Conservation (phyloP, 2,797 vertebrate genomes). For the Hybognathus amarus region DNA sequence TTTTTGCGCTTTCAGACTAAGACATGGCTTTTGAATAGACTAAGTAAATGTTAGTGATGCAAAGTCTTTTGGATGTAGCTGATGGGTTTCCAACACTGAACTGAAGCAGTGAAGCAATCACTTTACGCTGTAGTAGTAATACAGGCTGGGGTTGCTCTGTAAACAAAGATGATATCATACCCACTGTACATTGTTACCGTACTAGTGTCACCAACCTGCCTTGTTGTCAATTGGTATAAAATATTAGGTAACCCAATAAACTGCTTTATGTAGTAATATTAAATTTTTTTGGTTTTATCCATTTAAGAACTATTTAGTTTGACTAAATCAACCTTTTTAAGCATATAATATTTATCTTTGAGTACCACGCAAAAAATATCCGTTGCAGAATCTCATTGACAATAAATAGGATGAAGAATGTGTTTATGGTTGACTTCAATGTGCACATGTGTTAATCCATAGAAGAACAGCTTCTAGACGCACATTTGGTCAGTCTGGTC, state of each 20-base stretch:
- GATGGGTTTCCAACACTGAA: background rate
- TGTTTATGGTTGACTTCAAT: background rate
- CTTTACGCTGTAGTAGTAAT: conserved; percentile 38
- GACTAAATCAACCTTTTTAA: background rate
- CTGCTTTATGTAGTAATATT: background rate
- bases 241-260: background rate
- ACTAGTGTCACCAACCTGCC: background rate
- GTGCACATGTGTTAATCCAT: conserved; percentile 56
- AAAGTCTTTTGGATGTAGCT: conserved; percentile 42
- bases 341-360: background rate
- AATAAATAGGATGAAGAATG: background rate
- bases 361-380: background rate
- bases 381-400: background rate
- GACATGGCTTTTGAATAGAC: conserved; percentile 47
- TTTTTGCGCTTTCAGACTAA: conserved; percentile 44
- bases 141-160: conserved; percentile 43
- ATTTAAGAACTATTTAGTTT: background rate
- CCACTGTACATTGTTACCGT: background rate
- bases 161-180: conserved; percentile 44
- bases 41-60: conserved; percentile 62
- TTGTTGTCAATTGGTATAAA: background rate
- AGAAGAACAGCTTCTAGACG: conserved; percentile 90
- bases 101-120: background rate
- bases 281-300: background rate
- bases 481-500: conserved; percentile 91